Evolutionary conservation across 2,888 invertebrate genomes (phyloP), one percentile per base, ranked within the genome.

Genomic region (Napeogenes inachia): DNA sequence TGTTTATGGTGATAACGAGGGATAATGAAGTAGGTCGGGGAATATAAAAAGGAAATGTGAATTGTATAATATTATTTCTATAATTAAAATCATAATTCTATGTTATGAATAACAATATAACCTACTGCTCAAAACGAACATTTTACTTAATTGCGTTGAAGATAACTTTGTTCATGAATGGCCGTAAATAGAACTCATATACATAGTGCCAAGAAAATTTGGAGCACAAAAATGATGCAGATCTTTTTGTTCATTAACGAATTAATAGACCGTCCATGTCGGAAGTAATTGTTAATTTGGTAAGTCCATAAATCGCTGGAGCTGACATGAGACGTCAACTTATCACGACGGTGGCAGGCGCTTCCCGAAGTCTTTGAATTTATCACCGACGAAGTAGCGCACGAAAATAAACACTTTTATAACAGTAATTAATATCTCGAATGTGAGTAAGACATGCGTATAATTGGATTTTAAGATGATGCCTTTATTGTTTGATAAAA

Each of bases 261-360:
- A 45, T 62, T 65, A 63, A 56, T 61, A 60, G 58, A 61, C 54
- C 59, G 50, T 12, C 32, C 21, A 30, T 55, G 56, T 54, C 61
- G 46, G 59, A 61, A 62, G 53, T 6, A 30, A 46, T 13, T n/a
- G 55, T 64, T 53, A 59, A 63, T 57, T 54, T 45, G 30, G 13
- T 12, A 12, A 47, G 57, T 56, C 50, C 63, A 59, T 66, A 66
- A 66, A 60, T 66, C 58, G 46, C 13, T 4, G 53, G 45, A 45
- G 13, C 53, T 54, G 64, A 50, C 62, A 53, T 35, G 30, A n/a
- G 60, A 45, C 53, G 66, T 61, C 66, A 66, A 63, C 59, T 50
- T 54, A 47, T 63, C 58, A 59, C 61, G 62, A 50, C 60, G 54
- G 13, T 54, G 63, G 45, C 57, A 13, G 13, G n/a, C 54, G 35